Base-by-base conservation (phyloP, 1,140 invertebrate species). In the Rhagoletis zephyria region DNA sequence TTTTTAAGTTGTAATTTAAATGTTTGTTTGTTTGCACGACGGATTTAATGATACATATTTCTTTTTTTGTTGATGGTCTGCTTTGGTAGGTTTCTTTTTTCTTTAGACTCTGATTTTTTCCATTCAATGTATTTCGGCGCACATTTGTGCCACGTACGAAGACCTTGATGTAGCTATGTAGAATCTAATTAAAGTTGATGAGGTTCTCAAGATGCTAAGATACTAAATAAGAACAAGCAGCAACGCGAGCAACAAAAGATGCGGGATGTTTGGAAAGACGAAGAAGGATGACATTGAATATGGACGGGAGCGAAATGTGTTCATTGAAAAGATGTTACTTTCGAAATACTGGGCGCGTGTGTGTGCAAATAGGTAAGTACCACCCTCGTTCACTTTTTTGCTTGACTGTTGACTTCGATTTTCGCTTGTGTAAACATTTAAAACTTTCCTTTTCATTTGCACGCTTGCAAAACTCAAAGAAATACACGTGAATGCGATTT, bases 101-200 rank as follows among this genome's bases (percentile, higher is more conserved):
- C 30, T 30, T 30, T 30, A 30, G 30, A 30, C 30, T 30, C 30
- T 30, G 30, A 30, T 30, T 30, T 30, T 30, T 30, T 63, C 16
- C 16, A 63, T 63, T 63, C n/a, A n/a, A 63, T 30, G 30, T 30
- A 30, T 30, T 30, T 30, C 16, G 12, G 4, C 61, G 61, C 61
- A 12, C 4, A 4, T 63, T 63, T 5, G 61, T 63, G 16, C n/a
- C 7, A 14, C 12, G 16, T 4, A n/a, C 61, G 61, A 4, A 63
- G 61, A 4, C 12, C 4, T 16, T 14, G 12, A 63, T 16, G 4
- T n/a, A 63, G 12, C 61, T 7, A 63, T 63, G 12, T 63, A 63
- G 61, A 63, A 63, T 63, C 61, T 14, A 63, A 63, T 63, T 63
- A 63, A 63, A 63, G 61, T 63, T 63, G 61, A 63, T 63, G 61